Conservation (phyloP, 2,797 vertebrate species). For the Sebastes flavidus region DNA sequence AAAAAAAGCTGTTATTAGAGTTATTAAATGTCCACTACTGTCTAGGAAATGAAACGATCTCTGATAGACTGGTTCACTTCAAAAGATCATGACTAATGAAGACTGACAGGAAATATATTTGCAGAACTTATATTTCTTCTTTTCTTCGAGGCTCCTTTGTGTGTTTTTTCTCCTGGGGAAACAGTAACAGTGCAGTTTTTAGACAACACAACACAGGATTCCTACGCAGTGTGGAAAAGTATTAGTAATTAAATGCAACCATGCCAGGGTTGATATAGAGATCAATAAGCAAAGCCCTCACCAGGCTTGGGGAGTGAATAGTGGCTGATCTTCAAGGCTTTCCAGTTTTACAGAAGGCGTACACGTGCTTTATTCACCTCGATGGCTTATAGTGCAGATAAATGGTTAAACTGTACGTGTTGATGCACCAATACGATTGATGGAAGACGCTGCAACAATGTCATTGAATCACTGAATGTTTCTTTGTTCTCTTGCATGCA, state of each 20-base stretch:
- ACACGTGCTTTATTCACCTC: neutral
- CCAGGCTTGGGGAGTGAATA: neutral
- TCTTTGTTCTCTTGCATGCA: conserved; percentile 45
- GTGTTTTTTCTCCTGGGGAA: neutral
- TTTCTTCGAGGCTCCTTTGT: too few species aligned
- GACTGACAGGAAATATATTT: too few species aligned
- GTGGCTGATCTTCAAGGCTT: neutral
- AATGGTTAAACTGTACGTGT: neutral
- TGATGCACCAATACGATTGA: neutral
- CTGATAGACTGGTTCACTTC: neutral
- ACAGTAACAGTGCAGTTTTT: neutral
- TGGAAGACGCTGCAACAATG: neutral
- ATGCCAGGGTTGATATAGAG: neutral
- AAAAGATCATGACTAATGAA: neutral
- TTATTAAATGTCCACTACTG: neutral
- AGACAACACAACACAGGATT: too few species aligned
- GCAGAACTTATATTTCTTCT: too few species aligned
- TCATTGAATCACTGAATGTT: neutral
- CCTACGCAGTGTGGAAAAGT: too few species aligned
- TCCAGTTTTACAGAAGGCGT: neutral
- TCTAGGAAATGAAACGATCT: neutral
- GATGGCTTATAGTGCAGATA: neutral
- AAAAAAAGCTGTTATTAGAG: neutral
- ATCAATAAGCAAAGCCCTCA: neutral
- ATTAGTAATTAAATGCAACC: too few species aligned